A percentile compares a stretch with the other conserved stretches of the same genome.
Evolutionary conservation across 2,888 invertebrate species (phyloP).

Genomic region (Parascotia fuliginaria): DNA sequence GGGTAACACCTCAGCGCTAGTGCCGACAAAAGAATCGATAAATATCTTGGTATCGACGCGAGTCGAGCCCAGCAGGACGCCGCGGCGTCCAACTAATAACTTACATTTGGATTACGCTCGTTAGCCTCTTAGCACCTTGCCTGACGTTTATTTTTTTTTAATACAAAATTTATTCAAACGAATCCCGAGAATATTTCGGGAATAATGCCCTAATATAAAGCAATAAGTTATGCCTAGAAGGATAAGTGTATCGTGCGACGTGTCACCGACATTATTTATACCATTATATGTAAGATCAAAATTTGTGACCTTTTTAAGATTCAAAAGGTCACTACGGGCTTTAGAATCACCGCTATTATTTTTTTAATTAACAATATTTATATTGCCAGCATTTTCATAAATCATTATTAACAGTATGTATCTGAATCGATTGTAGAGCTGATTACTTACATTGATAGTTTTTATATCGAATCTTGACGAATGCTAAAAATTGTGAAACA

Average conservation of each 20-base stretch:
- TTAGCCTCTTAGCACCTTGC: conserved; percentile 84
- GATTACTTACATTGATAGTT: conserved; percentile 36
- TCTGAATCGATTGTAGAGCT: conserved; percentile 28
- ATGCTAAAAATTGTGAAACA: conserved; percentile 25
- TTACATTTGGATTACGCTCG: conserved; percentile 84
- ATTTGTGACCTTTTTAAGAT: conserved; percentile 60
- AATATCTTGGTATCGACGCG: conserved; percentile 73
- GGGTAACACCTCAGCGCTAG: conserved; percentile 81
- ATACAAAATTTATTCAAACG: conserved; percentile 82
- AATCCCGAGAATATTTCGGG: conserved; percentile 71
- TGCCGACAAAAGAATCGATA: conserved; percentile 83
- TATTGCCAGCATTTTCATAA: too few species aligned
- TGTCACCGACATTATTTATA: conserved; percentile 65
- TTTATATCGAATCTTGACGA: conserved; percentile 33
- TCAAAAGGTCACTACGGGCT: conserved; percentile 33
- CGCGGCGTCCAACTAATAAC: conserved; percentile 75
- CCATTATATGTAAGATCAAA: conserved; percentile 62
- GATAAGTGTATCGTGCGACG: conserved; percentile 61
- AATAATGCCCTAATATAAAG: conserved; percentile 77
- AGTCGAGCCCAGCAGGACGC: conserved; percentile 72
- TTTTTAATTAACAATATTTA: too few species aligned
- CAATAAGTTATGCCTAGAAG: conserved; percentile 76
- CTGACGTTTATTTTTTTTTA: conserved; percentile 80
- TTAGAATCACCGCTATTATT: conserved; percentile 40
- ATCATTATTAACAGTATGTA: conserved; percentile 40